Evolutionary conservation across 2,113 vertebrate genomes (phyloP).

Genomic region (human): DNA sequence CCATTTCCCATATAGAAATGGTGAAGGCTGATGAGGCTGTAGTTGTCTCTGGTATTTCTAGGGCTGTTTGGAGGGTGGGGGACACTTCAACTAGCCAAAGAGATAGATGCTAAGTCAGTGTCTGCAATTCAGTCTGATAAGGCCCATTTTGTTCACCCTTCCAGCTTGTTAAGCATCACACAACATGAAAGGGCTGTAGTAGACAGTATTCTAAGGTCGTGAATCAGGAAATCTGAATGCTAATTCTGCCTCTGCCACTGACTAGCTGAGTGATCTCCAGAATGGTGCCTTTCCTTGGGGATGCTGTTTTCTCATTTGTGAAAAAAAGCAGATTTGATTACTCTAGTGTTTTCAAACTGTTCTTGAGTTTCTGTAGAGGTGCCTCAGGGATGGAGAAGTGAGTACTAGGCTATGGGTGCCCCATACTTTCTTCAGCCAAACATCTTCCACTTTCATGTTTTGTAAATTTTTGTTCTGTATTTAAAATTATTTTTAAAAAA

Average conservation of each 20-base stretch:
- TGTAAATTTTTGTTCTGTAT: not conserved
- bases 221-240: conserved; percentile 24
- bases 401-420: not conserved
- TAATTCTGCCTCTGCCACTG: conserved; percentile 24
- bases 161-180: not conserved
- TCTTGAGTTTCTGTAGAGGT: not conserved
- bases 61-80: not conserved
- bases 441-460: not conserved
- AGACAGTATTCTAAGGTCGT: not conserved
- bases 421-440: not conserved
- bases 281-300: not conserved
- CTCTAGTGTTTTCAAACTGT: not conserved
- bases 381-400: not conserved
- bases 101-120: not conserved
- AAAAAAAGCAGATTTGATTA: conserved; percentile 37
- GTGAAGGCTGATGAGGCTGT: not conserved
- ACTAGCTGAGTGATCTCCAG: not conserved
- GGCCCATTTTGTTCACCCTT: not conserved
- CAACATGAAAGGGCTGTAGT: not conserved
- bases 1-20: not conserved
- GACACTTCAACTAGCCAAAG: not conserved
- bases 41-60: not conserved
- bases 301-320: not conserved
- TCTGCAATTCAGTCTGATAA: not conserved
- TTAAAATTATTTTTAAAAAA: conserved; percentile 3